Base-by-base conservation (phyloP, 35 echinoderm and acorn worm species). In the Acanthaster planci region DNA sequence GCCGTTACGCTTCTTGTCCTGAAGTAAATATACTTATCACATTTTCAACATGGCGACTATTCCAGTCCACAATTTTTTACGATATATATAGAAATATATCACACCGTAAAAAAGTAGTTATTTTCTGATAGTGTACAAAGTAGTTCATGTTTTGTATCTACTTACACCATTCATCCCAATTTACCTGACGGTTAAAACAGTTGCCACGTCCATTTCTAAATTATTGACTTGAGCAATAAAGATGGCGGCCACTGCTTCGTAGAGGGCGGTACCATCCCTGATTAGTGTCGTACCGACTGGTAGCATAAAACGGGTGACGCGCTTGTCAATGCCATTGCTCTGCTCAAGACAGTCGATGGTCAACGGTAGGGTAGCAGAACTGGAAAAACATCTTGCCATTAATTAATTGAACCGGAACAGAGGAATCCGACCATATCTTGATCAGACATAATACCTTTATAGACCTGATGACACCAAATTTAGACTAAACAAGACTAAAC, bases 211-310 rank as follows among this genome's bases (percentile, higher is more conserved):
- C 0, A 97, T 59, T 35, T 79, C 51, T 6, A 88, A 81, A 37
- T 76, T 84, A 77, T 97, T 97, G 59, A 97, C 91, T 81, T 97
- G 95, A 34, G 95, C 95, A 32, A 97, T 97, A 77, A 97, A 97
- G 51, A 97, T 97, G 35, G 95, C 95, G 0, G 95, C 95, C 8
- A 97, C 95, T 0, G 95, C 95, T 72, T 97, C 95, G 44, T 97
- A 97, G 23, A 97, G 91, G 53, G 95, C 95, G 18, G 95, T 97
- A 0, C 95, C 95, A 76, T 97, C 95, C 95, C 93, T 97, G 68
- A 93, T 97, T 17, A 97, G 88, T 0, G 95, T 97, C 4, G 95
- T 91, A 12, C 95, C 95, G 30, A 97, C 86, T 17, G 95, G 95
- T 47, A 97, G 77, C 29, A 97, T 92, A 36, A 97, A 97, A 19